Base-by-base conservation (phyloP, 2,797 vertebrate genomes). In the Lepilemur septentrionalis region DNA sequence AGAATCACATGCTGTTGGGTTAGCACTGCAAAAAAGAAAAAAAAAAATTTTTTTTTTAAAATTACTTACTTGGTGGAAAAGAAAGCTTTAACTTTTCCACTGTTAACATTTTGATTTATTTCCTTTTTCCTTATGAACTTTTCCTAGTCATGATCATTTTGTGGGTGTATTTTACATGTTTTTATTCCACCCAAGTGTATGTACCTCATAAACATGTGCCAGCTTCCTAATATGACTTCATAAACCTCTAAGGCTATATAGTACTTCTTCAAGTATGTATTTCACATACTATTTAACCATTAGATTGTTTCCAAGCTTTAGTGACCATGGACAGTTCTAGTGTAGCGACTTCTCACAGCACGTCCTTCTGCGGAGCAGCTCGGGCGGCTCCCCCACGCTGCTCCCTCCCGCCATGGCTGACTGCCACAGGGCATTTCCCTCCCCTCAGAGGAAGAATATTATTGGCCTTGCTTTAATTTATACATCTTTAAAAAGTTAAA, bases 351-450 rank as follows among this genome's bases (percentile, higher is more conserved):
- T 11, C n/a, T 41, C 22, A 80, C 65, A 18, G 52, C 1, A 22
- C 1, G 1, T 17, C 78, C 48, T 41, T 41, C 15, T 12, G 41
- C 2, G 32, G 75, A 14, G n/a, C 1, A 4, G 63, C 32, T 55
- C 4, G 30, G 14, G 30, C 20, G 15, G n/a, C 0, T 7, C 67
- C 22, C 22, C 28, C 41, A 2, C 1, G 18, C 18, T 61, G 38
- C 38, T 38, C 38, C 55, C 22, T 82, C 55, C 13, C 6, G 2
- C 7, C 23, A 84, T 0, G 1, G 52, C 70, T 7, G 20, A 41
- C n/a, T 1, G 14, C 28, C 3, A 7, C 17, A 0, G 38, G 38
- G 38, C 38, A 38, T 38, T 38, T 28, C 69, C 3, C 0, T 1
- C 1, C 22, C 9, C 12, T 11, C 38, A 38, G 38, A 38, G 38